Evolutionary conservation across 2,888 invertebrate species (phyloP), one percentile per base, ranked within the genome.

Genomic region (Zaprionus obscuricornis): DNA sequence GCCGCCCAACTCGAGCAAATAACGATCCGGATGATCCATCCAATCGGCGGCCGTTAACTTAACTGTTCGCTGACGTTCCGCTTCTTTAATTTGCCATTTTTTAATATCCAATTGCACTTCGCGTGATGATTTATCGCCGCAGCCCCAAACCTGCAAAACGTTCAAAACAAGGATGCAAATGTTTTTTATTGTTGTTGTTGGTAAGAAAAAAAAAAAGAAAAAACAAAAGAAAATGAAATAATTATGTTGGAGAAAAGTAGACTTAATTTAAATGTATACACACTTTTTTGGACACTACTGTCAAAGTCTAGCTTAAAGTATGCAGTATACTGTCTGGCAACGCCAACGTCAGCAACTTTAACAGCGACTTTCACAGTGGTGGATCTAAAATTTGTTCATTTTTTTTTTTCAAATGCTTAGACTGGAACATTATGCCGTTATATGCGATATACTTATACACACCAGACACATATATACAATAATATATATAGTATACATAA

Each of bases 1-100:
- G 8, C 97, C 97, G 1, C 96, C 97, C 87, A 97, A 91, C 89
- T 97, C 96, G 63, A 98, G 91, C 42, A 98, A 92, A 89, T 97
- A 97, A 54, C 97, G 93, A 91, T 98, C 98, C 0, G 98, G 98
- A 91, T 98, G 97, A 88, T 98, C 97, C 87, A 96, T 93, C 98
- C 98, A 98, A 88, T 98, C 97, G 13, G 95, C 94, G 0, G 97
- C 94, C 10, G 95, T 96, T 58, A 97, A 90, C 88, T 97, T 97
- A 5, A 98, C 96, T 86, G 94, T 93, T 47, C 96, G 92, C 79
- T 96, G 95, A 60, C 95, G 93, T 91, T 98, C 97, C 0, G 95
- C 96, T 89, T 98, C 97, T 81, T 94, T 94, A 13, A 95, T 94
- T 89, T 97, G 96, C 96, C 96, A 97, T 84, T 95, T 95, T 89